These are phyloP conservation scores for Eueides isabella DNA, from an alignment of 1,140 invertebrate species.

Conservation along the genomic window DNA sequence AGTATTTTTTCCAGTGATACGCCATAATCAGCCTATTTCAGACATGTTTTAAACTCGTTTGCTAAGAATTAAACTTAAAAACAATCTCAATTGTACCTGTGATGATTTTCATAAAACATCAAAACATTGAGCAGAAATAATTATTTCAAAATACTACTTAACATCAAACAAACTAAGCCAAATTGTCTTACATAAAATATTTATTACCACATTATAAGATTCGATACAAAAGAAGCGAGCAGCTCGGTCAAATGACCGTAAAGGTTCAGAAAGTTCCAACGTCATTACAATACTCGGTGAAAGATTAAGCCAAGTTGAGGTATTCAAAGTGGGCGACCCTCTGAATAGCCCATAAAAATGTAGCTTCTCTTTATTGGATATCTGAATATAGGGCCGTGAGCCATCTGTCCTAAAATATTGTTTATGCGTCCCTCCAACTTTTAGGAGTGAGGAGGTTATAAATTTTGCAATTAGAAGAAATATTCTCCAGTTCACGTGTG, in stretches of 20 bases:
- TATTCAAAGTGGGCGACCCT: constrained; percentile 64
- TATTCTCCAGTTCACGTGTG: background rate
- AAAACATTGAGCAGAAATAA: background rate
- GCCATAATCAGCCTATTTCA: no score
- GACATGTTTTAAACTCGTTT: no score
- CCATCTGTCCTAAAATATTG: constrained; percentile 55
- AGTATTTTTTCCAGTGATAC: no score
- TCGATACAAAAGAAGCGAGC: constrained; percentile 27
- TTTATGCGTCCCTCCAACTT: constrained; percentile 41
- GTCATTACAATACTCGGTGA: constrained; percentile 64
- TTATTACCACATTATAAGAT: constrained; percentile 1
- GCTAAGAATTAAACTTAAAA: no score
- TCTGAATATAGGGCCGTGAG: constrained; percentile 54
- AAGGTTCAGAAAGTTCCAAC: constrained; percentile 54
- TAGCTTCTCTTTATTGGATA: constrained; percentile 66
- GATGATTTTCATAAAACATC: background rate
- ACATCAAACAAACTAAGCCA: background rate
- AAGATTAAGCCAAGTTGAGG: constrained; percentile 69
- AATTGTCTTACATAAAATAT: constrained; percentile 2
- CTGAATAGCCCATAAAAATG: constrained; percentile 66
- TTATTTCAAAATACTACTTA: background rate
- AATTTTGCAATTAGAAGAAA: constrained; percentile 28
- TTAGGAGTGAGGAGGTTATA: constrained; percentile 35
- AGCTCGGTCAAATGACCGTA: constrained; percentile 30
- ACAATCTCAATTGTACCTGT: no score